Evolutionary conservation across 2,113 vertebrate genomes (phyloP), one percentile per base, ranked within the genome.

Genomic region (Nipponia nippon): DNA sequence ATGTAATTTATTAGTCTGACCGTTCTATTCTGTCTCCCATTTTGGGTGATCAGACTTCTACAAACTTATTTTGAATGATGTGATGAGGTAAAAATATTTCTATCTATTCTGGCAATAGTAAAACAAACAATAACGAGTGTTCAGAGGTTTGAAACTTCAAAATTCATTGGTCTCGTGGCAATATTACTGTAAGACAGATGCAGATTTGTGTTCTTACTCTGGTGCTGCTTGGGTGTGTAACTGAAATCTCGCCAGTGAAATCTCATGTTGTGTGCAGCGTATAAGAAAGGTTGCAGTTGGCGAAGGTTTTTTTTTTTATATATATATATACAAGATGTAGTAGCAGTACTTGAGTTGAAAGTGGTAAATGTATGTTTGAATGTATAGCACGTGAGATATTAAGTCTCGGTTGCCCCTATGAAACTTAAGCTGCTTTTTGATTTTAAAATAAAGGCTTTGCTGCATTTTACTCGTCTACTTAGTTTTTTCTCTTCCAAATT

Each of bases 81-180:
- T 46, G 75, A 80, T 92, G 95, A 90, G 78, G 86, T 93, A 80
- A 96, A 87, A 93, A 90, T 83, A 82, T 83, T 90, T 90, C 82
- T 90, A 18, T 91, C 91, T 96, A 5, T 76, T 90, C 78, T 91
- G 82, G 78, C 71, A 83, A 44, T 78, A 75, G 87, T 96, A 84
- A 91, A 95, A 52, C 70, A 92, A 93, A 65, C 47, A 40, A 40
- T 85, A 76, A 85, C 55, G 89, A 85, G 85, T 32, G 19, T 62
- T 78, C 46, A 66, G 81, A 84, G 78, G 78, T 84, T 96, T 88
- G 86, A 89, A 95, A 91, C 63, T 79, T 88, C 42, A 73, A 46
- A 95, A 93, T 79, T 93, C 65, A 72, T 91, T 87, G 83, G 87
- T 97, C 91, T 95, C 32, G 2, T 69, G 66, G 93, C 87, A 77